A percentile compares a stretch with the other conserved stretches of the same genome.
Evolutionary conservation across 2,797 vertebrate genomes (phyloP).

Genomic region (Pseudochaenichthys georgianus): DNA sequence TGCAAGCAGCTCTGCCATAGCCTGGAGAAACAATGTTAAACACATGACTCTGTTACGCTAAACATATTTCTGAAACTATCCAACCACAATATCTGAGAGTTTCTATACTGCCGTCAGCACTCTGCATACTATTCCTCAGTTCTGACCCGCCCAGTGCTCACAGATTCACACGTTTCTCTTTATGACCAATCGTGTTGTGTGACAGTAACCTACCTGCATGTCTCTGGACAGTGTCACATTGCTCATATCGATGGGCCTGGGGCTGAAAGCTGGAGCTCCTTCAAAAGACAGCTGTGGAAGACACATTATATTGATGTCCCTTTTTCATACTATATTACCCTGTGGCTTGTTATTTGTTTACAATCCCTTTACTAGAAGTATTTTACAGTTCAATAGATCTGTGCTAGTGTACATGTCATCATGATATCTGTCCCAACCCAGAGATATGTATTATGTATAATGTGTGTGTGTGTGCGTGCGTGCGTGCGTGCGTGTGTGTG

Average conservation of each 20-base stretch:
- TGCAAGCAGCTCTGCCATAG: constrained; percentile 97
- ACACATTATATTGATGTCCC: background rate
- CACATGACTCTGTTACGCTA: background rate
- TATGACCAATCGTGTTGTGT: background rate
- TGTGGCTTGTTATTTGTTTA: background rate
- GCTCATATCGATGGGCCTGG: constrained; percentile 96
- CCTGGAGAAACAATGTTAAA: constrained; percentile 77
- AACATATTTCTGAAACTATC: background rate
- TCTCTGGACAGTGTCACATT: constrained; percentile 96
- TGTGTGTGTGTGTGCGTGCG: no score
- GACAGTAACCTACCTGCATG: constrained; percentile 87
- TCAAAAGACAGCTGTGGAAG: constrained; percentile 90
- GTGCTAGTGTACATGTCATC: background rate
- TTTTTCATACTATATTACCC: background rate
- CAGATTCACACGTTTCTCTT: background rate
- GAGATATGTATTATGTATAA: background rate
- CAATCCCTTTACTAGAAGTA: background rate
- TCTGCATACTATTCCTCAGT: background rate
- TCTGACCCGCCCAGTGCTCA: background rate
- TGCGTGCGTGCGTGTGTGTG: background rate
- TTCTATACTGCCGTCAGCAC: background rate
- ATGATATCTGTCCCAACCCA: background rate
- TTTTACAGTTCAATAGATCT: constrained; percentile 2
- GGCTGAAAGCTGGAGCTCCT: constrained; percentile 90
- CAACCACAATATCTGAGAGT: background rate